Evolutionary conservation across 2,797 vertebrate genomes (phyloP).

Genomic region (Falco columbarius): DNA sequence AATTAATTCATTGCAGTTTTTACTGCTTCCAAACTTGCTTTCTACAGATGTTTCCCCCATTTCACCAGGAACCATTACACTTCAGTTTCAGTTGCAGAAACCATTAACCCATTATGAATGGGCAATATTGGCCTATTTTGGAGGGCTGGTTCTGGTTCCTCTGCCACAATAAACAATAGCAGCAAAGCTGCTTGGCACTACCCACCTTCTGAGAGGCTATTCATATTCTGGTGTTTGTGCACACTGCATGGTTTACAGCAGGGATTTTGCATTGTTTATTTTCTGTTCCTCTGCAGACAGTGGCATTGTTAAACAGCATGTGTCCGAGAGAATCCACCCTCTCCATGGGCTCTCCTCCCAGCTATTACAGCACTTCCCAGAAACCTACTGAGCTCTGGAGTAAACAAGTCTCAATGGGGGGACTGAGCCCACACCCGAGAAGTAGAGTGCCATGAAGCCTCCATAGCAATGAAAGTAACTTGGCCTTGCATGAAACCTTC

Average conservation of each 20-base stretch:
- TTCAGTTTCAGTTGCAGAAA: constrained; percentile 21
- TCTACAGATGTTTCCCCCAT: constrained; percentile 4
- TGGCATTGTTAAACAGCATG: constrained; percentile 56
- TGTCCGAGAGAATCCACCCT: constrained; percentile 46
- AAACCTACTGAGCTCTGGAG: constrained; percentile 54
- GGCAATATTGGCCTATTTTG: not conserved
- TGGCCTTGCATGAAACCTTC: constrained; percentile 39
- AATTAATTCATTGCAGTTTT: constrained; percentile 27
- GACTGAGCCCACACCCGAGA: constrained; percentile 58
- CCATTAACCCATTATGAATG: constrained; percentile 62
- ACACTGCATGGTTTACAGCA: constrained; percentile 48
- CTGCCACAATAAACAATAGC: constrained; percentile 28
- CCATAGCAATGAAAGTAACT: constrained; percentile 64
- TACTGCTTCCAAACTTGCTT: constrained; percentile 25
- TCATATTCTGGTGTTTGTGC: constrained; percentile 57
- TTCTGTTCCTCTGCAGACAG: constrained; percentile 53
- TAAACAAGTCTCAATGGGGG: constrained; percentile 59
- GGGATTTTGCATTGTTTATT: constrained; percentile 54
- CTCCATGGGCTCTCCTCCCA: constrained; percentile 40
- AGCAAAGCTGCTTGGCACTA: constrained; percentile 42
- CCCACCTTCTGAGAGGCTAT: constrained; percentile 1
- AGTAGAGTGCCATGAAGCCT: constrained; percentile 35
- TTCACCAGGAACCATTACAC: constrained; percentile 17
- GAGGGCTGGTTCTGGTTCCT: constrained; percentile 49
- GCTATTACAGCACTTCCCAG: constrained; percentile 53